These are phyloP conservation scores for Panulirus ornatus DNA, from an alignment of 1,140 invertebrate genomes.

Conservation along the genomic window DNA sequence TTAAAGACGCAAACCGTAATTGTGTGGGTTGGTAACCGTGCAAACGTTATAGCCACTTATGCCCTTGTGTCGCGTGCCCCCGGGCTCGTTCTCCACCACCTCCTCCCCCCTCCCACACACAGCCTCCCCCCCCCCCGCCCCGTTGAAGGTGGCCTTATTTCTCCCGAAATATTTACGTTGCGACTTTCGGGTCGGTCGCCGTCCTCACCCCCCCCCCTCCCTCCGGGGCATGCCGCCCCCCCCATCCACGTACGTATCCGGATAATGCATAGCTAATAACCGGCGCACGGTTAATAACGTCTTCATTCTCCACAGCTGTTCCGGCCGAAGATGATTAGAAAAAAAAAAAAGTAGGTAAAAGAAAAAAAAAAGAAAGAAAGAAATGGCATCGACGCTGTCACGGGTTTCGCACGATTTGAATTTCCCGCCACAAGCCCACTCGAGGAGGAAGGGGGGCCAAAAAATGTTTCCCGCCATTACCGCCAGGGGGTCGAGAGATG, in stretches of 20 bases:
- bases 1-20: too few species aligned
- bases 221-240: background rate
- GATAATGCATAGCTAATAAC: conserved; percentile 12
- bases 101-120: too few species aligned
- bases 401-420: conserved; percentile 30
- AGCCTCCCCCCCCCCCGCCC: too few species aligned
- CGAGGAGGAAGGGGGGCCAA: background rate
- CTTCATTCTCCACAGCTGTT: background rate
- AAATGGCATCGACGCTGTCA: conserved; percentile 23
- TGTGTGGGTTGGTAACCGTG: background rate
- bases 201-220: background rate
- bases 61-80: background rate
- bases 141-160: too few species aligned
- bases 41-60: background rate
- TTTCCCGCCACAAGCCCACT: conserved; percentile 45
- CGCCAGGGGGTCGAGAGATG: conserved; percentile 27
- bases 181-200: background rate
- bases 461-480: conserved; percentile 62
- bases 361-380: conserved; percentile 16
- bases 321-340: background rate
- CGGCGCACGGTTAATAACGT: background rate
- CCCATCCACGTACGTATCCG: conserved; percentile 10
- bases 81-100: background rate
- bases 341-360: background rate
- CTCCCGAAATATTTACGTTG: too few species aligned